Percentiles rank a stretch among this genome's conserved stretches.
Evolutionary conservation across 2,888 invertebrate genomes (phyloP).

Genomic region (Troglohyphantes excavatus): DNA sequence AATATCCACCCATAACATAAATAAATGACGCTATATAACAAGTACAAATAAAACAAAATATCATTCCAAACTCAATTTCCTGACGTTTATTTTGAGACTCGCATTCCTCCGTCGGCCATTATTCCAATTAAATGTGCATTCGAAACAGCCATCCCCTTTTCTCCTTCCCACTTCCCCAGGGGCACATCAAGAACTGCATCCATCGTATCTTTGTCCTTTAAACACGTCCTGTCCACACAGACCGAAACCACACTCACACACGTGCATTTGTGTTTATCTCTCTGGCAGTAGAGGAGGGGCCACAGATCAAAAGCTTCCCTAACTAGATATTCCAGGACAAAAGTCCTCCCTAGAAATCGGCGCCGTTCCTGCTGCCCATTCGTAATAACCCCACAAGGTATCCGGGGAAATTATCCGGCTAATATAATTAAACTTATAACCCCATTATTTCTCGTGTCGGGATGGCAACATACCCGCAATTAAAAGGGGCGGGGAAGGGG

Average conservation of each 20-base stretch:
- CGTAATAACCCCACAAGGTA: conserved; percentile 62
- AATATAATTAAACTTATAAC: conserved; percentile 69
- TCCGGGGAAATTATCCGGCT: conserved; percentile 64
- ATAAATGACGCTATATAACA: too few relatives aligned
- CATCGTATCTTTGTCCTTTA: neutral
- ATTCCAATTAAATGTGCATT: too few relatives aligned
- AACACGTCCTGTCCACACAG: neutral
- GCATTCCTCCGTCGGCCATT: too few relatives aligned
- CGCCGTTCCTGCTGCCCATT: conserved; percentile 32
- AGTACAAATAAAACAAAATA: too few relatives aligned
- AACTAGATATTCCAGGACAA: neutral
- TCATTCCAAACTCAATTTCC: too few relatives aligned
- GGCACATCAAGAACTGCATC: neutral
- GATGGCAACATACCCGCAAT: conserved; percentile 41
- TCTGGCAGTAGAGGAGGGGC: too few relatives aligned
- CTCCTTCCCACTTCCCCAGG: neutral
- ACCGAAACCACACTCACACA: too few relatives aligned
- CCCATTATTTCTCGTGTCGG: conserved; percentile 65
- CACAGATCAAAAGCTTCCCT: neutral
- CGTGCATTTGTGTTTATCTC: too few relatives aligned
- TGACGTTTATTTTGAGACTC: too few relatives aligned
- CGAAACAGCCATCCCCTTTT: too few relatives aligned
- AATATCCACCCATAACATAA: too few relatives aligned
- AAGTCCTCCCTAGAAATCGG: neutral
- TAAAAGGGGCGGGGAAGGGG: conserved; percentile 55